Percentiles rank a stretch among this genome's conserved stretches.
These are phyloP conservation scores for Acleris laterana DNA, from an alignment of 2,888 invertebrate species.

Conservation along the genomic window DNA sequence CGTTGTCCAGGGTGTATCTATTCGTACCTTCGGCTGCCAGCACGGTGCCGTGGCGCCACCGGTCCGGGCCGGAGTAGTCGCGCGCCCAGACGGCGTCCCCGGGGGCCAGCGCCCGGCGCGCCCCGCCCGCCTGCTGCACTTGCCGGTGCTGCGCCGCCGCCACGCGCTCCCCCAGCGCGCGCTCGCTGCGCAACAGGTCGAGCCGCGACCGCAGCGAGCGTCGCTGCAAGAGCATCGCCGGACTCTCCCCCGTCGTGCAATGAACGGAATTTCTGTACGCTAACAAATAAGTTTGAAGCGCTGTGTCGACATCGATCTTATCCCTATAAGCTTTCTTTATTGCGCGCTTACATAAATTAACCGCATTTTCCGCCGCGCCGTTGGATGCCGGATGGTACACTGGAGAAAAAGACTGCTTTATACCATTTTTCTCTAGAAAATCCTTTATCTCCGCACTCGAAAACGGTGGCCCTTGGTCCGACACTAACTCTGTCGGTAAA, in stretches of 20 bases:
- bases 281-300: conserved; percentile 11
- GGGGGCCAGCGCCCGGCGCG: too few species aligned
- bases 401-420: conserved; percentile 16
- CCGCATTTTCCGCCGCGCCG: conserved; percentile 22
- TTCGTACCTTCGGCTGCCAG: too few species aligned
- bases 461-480: conserved; percentile 33
- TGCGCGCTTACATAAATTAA: conserved; percentile 24
- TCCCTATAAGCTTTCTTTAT: conserved; percentile 23
- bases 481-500: conserved; percentile 18
- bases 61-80: too few species aligned
- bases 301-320: background rate
- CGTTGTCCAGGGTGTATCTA: too few species aligned
- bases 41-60: too few species aligned
- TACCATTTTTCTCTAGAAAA: conserved; percentile 22
- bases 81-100: too few species aligned
- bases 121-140: background rate
- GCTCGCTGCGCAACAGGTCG: background rate
- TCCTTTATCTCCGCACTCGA: conserved; percentile 7
- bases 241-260: too few species aligned
- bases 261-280: too few species aligned
- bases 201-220: background rate
- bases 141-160: background rate
- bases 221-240: too few species aligned
- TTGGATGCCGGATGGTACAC: conserved; percentile 28
- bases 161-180: background rate